These are phyloP conservation scores for Chelon auratus DNA, from an alignment of 2,797 vertebrate genomes.

Conservation along the genomic window DNA sequence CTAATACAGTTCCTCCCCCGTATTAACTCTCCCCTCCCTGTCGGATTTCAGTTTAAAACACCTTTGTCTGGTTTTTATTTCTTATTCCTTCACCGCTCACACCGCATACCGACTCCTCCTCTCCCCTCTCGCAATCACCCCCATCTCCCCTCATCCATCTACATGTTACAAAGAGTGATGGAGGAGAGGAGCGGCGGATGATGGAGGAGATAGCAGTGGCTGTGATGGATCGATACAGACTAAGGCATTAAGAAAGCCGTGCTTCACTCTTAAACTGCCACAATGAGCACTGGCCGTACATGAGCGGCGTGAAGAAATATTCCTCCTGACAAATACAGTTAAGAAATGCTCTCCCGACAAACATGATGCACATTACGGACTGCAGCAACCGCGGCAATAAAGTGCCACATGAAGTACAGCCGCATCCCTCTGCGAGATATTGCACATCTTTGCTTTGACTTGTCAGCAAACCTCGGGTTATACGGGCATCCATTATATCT, in stretches of 20 bases:
- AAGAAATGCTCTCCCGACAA: slow-evolving; percentile 57
- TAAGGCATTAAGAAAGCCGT: slow-evolving; percentile 46
- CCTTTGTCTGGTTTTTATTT: slow-evolving; percentile 25
- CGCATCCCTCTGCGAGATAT: slow-evolving; percentile 44
- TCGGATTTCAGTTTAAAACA: slow-evolving; percentile 39
- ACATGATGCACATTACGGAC: slow-evolving; percentile 50
- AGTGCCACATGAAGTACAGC: slow-evolving; percentile 37
- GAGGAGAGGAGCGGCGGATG: slow-evolving; percentile 47
- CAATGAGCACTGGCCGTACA: slow-evolving; percentile 50
- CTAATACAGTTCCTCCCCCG: slow-evolving; percentile 7
- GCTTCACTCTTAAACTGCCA: slow-evolving; percentile 64
- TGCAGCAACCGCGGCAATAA: slow-evolving; percentile 42
- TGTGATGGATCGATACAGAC: slow-evolving; percentile 64
- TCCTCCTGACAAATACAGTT: slow-evolving; percentile 58
- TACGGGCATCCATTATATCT: slow-evolving; percentile 23
- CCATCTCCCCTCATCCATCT: slow-evolving; percentile 53
- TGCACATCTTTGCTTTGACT: slow-evolving; percentile 8
- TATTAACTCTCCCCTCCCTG: slow-evolving; percentile 11
- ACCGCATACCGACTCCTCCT: slow-evolving; percentile 7
- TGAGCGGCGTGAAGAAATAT: slow-evolving; percentile 55
- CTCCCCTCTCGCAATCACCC: not conserved
- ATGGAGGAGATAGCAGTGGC: slow-evolving; percentile 58
- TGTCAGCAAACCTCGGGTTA: slow-evolving; percentile 23
- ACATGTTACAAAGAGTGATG: slow-evolving; percentile 41
- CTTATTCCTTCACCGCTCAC: slow-evolving; percentile 13